Percentiles rank a stretch among this genome's conserved stretches.
Evolutionary conservation across 2,888 invertebrate species (phyloP).

Genomic region (Nasonia oneida): DNA sequence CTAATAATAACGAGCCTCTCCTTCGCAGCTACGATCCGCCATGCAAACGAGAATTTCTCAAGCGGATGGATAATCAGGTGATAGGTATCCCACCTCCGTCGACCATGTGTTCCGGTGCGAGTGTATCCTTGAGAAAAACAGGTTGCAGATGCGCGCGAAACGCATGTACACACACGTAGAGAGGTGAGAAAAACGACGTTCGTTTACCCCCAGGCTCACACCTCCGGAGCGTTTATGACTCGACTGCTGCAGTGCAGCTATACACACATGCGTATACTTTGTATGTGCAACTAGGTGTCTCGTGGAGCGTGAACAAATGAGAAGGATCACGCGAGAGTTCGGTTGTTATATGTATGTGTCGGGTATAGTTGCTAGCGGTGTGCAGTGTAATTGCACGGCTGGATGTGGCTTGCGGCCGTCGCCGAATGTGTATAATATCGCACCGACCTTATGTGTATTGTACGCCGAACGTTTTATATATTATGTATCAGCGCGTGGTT

Average conservation of each 20-base stretch:
- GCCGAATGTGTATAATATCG: background rate
- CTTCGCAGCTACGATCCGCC: background rate
- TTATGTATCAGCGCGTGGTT: slow-evolving; percentile 10
- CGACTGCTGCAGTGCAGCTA: background rate
- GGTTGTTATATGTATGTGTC: background rate
- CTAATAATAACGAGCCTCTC: background rate
- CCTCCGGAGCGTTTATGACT: background rate
- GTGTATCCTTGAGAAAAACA: background rate
- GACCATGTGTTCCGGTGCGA: background rate
- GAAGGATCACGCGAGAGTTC: slow-evolving; percentile 5
- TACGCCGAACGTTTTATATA: slow-evolving; percentile 2
- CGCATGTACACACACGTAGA: background rate
- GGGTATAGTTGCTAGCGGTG: background rate
- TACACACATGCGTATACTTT: slow-evolving; percentile 19
- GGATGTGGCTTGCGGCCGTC: slow-evolving; percentile 51
- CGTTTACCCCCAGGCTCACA: background rate
- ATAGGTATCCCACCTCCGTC: background rate
- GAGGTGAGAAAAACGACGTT: slow-evolving; percentile 44
- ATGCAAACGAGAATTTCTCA: background rate
- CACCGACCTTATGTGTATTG: background rate
- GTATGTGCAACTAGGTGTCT: background rate
- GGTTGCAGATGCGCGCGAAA: slow-evolving; percentile 9
- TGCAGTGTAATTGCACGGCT: slow-evolving; percentile 38
- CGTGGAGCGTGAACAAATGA: slow-evolving; percentile 1
- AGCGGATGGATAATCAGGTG: slow-evolving; percentile 5